phyloP scores from a whole-genome alignment of 1,140 invertebrate genomes.

The Rhagoletis pomonella region DNA sequence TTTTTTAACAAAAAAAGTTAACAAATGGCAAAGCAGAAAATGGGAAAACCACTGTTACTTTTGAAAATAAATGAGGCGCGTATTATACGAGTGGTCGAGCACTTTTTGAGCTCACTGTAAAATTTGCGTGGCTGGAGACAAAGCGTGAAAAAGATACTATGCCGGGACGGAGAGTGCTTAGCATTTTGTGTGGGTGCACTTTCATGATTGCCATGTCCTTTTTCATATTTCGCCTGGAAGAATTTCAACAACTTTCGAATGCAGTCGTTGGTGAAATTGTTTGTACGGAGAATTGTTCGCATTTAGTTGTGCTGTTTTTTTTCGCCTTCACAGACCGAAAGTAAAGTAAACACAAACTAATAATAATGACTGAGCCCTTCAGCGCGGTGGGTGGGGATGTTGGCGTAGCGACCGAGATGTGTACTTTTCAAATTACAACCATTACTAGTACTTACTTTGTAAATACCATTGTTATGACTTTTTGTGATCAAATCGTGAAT shows the following conservation, averaged over 20 bases:
- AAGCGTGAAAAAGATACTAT: background rate
- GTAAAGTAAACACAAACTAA: constrained; percentile 46
- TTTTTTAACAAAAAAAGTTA: background rate
- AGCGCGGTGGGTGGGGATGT: background rate
- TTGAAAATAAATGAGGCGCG: constrained; percentile 52
- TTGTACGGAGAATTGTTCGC: background rate
- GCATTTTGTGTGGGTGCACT: background rate
- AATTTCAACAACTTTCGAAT: constrained; percentile 17
- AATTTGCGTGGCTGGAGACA: background rate
- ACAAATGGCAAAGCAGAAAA: background rate
- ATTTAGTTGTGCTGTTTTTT: background rate
- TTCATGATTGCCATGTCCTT: constrained; percentile 9
- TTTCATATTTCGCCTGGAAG: constrained; percentile 31
- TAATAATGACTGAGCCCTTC: constrained; percentile 24
- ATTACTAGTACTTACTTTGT: constrained; percentile 25
- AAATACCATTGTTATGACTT: constrained; percentile 38
- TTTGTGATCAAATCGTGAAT: constrained; percentile 30
- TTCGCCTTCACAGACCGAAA: background rate
- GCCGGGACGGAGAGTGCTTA: background rate
- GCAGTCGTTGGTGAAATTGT: constrained; percentile 16
- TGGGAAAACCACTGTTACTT: constrained; percentile 30
- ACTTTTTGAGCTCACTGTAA: constrained; percentile 34
- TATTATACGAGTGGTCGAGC: constrained; percentile 43
- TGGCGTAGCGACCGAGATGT: background rate
- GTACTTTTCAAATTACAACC: constrained; percentile 47